Base-by-base conservation (phyloP, 2,888 invertebrate species). In the Pristionchus maxplancki region DNA sequence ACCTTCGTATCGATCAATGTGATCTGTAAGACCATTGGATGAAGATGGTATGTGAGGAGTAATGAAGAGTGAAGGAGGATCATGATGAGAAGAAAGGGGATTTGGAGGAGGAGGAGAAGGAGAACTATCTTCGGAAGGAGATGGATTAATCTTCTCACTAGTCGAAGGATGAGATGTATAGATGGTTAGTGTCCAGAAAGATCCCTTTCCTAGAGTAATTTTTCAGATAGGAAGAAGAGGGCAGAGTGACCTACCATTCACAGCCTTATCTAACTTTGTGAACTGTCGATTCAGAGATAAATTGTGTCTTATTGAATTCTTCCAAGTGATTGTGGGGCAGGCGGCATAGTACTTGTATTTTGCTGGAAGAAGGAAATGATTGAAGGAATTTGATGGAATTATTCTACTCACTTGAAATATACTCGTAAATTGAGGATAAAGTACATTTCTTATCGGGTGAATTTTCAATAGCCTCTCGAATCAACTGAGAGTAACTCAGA, bases 221-320 rank as follows among this genome's bases (percentile, higher is more conserved):
- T 0, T 64, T 53, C 5, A 37, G 44, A 40, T 4, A n/a, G 28
- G 44, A 64, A 48, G 2, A 11, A 2, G 0, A n/a, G 11, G 6
- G 37, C n/a, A n/a, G n/a, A 62, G 9, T 31, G n/a, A 71, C 88
- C 89, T 89, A 48, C 90, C 91, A 50, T 90, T 90, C 50, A 90
- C 90, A 8, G 62, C 67, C 58, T 90, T 91, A 15, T 92, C 92
- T 31, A 91, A 83, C 53, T 90, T 58, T 3, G 71, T 84, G 87
- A 92, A 92, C 74, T 90, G 90, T 62, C 89, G 89, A 88, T 92
- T 92, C 15, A 92, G 88, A 8, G 91, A 91, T 24, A 92, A 85
- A 89, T 92, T 92, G 88, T 92, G 92, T 24, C 92, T 90, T 53
- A 92, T 90, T 20, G 92, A 92, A 78, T 92, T 92, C 91, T 92